Conservation (phyloP, 2,797 vertebrate genomes). For the Carcharodon carcharias region DNA sequence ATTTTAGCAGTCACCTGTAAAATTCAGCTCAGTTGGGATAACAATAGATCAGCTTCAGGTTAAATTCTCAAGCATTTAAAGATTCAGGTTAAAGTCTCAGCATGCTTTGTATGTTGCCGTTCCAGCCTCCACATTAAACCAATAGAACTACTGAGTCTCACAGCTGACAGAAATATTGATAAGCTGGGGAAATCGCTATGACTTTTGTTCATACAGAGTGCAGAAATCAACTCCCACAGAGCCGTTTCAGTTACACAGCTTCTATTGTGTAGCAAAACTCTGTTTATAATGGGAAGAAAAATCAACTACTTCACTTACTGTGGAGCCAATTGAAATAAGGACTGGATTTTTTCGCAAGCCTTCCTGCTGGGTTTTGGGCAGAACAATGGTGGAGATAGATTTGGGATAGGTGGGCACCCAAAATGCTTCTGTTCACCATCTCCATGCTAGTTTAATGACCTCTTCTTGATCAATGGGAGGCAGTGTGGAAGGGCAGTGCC, state of each 20-base stretch:
- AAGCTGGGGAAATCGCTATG: neutral
- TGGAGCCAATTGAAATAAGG: neutral
- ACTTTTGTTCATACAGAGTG: neutral
- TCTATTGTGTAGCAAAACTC: neutral
- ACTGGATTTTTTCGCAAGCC: neutral
- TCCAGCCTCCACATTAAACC: neutral
- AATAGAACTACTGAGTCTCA: neutral
- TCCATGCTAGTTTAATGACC: neutral
- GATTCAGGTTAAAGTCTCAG: slow-evolving; percentile 8
- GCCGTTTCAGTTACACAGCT: neutral
- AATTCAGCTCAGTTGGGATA: neutral
- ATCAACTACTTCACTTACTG: neutral
- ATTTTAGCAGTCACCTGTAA: neutral
- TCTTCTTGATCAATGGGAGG: neutral
- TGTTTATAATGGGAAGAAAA: neutral
- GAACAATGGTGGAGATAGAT: neutral
- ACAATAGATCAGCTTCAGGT: neutral
- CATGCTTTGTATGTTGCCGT: neutral
- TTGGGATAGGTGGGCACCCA: neutral
- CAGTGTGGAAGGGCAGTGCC: neutral
- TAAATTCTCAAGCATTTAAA: slow-evolving; percentile 4
- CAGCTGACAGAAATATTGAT: neutral
- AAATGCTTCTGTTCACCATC: neutral
- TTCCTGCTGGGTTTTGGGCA: neutral
- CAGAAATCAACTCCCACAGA: neutral